Percentiles rank a stretch among this genome's conserved stretches.
Evolutionary conservation across 2,888 invertebrate species (phyloP).

Genomic region (Creontiades dilutus): DNA sequence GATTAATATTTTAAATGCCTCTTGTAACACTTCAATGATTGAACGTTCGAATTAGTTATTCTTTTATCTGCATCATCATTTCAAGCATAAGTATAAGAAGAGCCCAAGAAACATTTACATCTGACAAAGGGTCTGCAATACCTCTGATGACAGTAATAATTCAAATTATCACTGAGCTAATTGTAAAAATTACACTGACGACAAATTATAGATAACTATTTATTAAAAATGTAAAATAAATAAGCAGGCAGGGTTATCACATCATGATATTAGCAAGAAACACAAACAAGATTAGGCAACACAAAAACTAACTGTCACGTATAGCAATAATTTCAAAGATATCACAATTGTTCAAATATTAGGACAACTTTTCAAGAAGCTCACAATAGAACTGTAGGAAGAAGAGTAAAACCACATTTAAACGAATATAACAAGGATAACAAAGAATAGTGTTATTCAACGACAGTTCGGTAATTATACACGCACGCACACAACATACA

Average conservation of each 20-base stretch:
- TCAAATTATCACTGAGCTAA: too few relatives aligned
- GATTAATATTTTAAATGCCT: too few relatives aligned
- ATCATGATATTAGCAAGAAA: not conserved
- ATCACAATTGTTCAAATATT: not conserved
- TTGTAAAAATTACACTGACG: too few relatives aligned
- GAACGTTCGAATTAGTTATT: too few relatives aligned
- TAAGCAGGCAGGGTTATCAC: conserved; percentile 24
- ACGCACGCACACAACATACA: too few relatives aligned
- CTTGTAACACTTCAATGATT: too few relatives aligned
- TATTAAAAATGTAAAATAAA: not conserved
- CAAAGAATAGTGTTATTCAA: not conserved
- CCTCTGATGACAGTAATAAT: too few relatives aligned
- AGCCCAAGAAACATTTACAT: too few relatives aligned
- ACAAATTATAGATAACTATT: not conserved
- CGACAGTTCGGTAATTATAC: not conserved
- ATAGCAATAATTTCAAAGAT: too few relatives aligned
- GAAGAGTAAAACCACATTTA: not conserved
- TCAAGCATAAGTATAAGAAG: too few relatives aligned
- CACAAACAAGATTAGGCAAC: not conserved
- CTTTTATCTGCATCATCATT: too few relatives aligned
- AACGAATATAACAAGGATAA: not conserved
- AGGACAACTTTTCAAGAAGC: not conserved
- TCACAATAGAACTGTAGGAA: not conserved
- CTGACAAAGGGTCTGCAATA: too few relatives aligned
- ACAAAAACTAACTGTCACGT: not conserved